Percentiles rank a stretch among this genome's conserved stretches.
phyloP scores from a whole-genome alignment of 2,888 invertebrate genomes.

The Dusona sp. region DNA sequence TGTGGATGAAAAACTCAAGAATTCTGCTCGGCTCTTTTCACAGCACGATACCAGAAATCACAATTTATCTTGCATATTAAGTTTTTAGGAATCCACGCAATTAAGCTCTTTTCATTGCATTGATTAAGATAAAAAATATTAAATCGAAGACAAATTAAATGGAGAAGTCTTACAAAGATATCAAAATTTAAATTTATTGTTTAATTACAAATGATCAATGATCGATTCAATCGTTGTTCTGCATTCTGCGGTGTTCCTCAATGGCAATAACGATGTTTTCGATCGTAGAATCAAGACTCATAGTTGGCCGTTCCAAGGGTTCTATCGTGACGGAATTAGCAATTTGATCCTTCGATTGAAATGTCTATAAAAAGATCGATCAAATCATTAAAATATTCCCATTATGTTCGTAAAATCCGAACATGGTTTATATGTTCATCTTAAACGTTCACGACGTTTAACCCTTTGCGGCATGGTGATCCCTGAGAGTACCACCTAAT shows the following conservation, averaged over 20 bases:
- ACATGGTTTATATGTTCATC: neutral
- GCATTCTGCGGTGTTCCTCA: constrained; percentile 69
- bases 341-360: constrained; percentile 70
- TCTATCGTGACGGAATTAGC: constrained; percentile 65
- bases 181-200: constrained; percentile 11
- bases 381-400: neutral
- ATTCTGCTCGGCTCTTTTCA: neutral
- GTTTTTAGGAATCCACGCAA: no score
- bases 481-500: no score
- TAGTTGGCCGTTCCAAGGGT: constrained; percentile 55
- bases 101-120: neutral
- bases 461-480: no score
- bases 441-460: neutral
- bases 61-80: no score
- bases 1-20: neutral
- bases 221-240: constrained; percentile 4
- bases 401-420: neutral
- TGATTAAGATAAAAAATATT: neutral
- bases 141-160: neutral
- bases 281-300: constrained; percentile 71
- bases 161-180: neutral
- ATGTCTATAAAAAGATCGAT: constrained; percentile 66
- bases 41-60: no score
- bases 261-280: constrained; percentile 72
- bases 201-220: constrained; percentile 4